Percentiles rank a stretch among this genome's conserved stretches.
Evolutionary conservation across 2,797 vertebrate genomes (phyloP).

Genomic region (Arnoldichthys spilopterus): DNA sequence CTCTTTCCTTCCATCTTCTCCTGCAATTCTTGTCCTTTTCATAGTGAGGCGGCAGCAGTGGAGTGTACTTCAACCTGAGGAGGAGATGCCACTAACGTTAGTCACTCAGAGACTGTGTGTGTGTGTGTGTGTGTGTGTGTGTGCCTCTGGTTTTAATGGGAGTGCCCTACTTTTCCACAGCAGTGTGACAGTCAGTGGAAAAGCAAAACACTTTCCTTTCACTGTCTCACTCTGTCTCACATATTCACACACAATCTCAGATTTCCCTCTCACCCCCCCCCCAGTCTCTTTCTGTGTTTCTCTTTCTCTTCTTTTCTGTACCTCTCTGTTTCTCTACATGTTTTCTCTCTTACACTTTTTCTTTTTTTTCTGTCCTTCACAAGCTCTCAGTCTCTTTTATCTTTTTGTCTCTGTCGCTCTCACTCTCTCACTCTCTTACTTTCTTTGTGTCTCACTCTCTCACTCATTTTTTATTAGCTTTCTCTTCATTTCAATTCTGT

Average conservation of each 20-base stretch:
- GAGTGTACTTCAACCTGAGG: constrained; percentile 55
- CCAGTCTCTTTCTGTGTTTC: background rate
- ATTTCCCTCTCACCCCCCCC: background rate
- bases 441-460: no score
- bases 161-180: constrained; percentile 73
- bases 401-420: background rate
- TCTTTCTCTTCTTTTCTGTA: background rate
- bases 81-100: constrained; percentile 68
- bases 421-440: no score
- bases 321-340: background rate
- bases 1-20: constrained; percentile 16
- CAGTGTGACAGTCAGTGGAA: constrained; percentile 61
- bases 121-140: constrained; percentile 27
- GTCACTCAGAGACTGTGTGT: constrained; percentile 53
- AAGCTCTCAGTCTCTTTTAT: background rate
- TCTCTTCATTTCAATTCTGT: no score
- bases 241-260: background rate
- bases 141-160: constrained; percentile 59
- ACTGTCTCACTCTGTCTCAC: constrained; percentile 4
- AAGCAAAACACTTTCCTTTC: constrained; percentile 15
- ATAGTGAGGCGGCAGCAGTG: constrained; percentile 31
- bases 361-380: background rate
- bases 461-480: no score
- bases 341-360: background rate
- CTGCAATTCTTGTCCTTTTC: constrained; percentile 31